These are phyloP conservation scores for Aphrophora alni DNA, from an alignment of 2,888 invertebrate species.

Conservation along the genomic window DNA sequence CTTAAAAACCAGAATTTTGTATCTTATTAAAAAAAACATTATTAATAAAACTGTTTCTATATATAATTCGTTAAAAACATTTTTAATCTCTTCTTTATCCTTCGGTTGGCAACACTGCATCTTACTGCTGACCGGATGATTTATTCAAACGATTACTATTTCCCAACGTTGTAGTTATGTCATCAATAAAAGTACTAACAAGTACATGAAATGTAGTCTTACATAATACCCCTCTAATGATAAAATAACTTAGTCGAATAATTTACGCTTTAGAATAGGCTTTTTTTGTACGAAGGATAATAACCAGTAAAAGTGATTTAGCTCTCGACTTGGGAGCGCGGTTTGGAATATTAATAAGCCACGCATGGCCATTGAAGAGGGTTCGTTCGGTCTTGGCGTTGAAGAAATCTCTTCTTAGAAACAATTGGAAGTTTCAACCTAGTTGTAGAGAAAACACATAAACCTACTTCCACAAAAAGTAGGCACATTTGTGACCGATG, in stretches of 20 bases:
- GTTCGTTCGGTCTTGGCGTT: too few relatives aligned
- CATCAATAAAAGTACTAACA: background rate
- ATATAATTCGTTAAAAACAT: too few relatives aligned
- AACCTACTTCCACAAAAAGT: background rate
- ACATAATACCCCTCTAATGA: background rate
- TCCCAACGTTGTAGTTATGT: background rate
- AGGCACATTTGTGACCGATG: too few relatives aligned
- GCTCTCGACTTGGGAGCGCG: background rate
- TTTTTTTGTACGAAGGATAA: background rate
- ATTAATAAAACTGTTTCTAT: too few relatives aligned
- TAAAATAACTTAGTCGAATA: background rate
- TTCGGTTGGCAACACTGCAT: background rate
- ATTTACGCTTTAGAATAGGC: background rate
- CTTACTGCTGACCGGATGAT: background rate
- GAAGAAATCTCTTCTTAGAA: background rate
- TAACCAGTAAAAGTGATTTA: background rate
- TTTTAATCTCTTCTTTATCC: too few relatives aligned
- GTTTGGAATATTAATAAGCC: background rate
- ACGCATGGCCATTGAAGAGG: background rate
- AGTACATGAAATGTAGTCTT: background rate
- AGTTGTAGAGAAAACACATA: background rate
- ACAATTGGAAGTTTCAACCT: background rate
- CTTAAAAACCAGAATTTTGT: too few relatives aligned
- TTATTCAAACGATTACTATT: background rate
- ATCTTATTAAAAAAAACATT: too few relatives aligned